Conservation (phyloP, 2,888 invertebrate species). For the Luffia ferchaultella region DNA sequence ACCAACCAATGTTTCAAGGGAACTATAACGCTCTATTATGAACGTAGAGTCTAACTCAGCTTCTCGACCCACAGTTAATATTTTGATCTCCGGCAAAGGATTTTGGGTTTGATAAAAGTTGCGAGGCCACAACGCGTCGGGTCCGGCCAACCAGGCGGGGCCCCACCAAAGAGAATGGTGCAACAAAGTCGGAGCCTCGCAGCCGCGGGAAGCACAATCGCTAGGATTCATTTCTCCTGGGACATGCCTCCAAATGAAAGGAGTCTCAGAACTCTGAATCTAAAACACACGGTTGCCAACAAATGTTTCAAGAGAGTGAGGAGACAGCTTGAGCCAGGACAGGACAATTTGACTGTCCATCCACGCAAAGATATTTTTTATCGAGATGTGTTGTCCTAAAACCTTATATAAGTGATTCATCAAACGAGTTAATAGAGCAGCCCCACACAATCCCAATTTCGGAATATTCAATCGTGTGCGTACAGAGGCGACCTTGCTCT, state of each 20-base stretch:
- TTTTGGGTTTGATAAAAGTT: background rate
- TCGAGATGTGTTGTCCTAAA: background rate
- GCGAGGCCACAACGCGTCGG: background rate
- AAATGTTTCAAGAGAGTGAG: slow-evolving; percentile 3
- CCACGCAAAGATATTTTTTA: slow-evolving; percentile 1
- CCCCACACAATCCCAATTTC: slow-evolving; percentile 4
- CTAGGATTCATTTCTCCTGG: slow-evolving; percentile 5
- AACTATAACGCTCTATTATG: background rate
- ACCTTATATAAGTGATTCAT: background rate
- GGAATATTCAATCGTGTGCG: background rate
- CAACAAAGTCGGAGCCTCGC: background rate
- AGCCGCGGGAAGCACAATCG: slow-evolving; percentile 2
- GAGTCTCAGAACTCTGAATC: background rate
- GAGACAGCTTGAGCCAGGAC: background rate
- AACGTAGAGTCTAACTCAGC: background rate
- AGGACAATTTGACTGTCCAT: slow-evolving; percentile 1
- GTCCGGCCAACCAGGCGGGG: background rate
- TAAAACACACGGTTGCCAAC: slow-evolving; percentile 4
- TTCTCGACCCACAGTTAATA: background rate
- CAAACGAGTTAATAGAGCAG: background rate
- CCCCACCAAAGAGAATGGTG: slow-evolving; percentile 4
- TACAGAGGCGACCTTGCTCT: background rate
- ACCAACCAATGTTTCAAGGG: background rate
- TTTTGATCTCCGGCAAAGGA: background rate
- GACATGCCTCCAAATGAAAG: slow-evolving; percentile 7